Evolutionary conservation across 2,797 vertebrate genomes (phyloP), one percentile per base, ranked within the genome.

Genomic region (Rhadinocentrus ornatus): DNA sequence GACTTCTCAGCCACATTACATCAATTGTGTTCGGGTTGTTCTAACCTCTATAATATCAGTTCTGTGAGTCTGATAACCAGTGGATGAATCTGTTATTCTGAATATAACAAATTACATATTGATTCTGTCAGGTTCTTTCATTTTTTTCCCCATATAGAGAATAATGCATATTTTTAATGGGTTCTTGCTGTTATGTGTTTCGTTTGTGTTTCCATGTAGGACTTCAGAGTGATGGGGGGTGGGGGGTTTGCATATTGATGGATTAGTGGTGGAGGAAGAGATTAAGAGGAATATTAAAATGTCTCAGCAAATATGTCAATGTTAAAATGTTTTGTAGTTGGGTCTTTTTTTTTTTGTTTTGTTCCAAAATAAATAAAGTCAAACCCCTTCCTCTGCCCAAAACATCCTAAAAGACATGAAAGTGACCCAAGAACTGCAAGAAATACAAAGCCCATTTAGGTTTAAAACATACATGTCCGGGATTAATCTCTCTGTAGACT

Each of bases 281-380:
- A 85, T 86, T 87, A 85, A 75, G 65, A 71, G 63, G 12, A 84
- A 82, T 81, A 86, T 87, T 66, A 86, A 76, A 81, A 86, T 56
- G 32, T 72, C 55, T 66, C 48, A 70, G 62, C 53, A 81, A 82
- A 80, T 75, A 71, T 68, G 39, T 44, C 22, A 18, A 31, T 48
- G 37, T 29, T 26, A 34, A 66, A 69, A 50, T 29, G 31, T 76
- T 81, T 72, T 53, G 20, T 59, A 52, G 22, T 46, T 2, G 20
- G 44, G 5, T 8, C 41, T 62, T 53, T 57, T 26, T 56, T 22
- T 3, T 27, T 15, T 22, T 29, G n/a, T n/a, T n/a, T n/a, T n/a
- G n/a, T n/a, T 5, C 16, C 11, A 31, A 7, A 50, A 22, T 15
- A 7, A 46, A 3, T 29, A 62, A 56, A 34, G 48, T 44, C 16